A percentile compares a stretch with the other conserved stretches of the same genome.
phyloP scores from a whole-genome alignment of 2,113 vertebrate genomes.

The Ceratotherium simum region DNA sequence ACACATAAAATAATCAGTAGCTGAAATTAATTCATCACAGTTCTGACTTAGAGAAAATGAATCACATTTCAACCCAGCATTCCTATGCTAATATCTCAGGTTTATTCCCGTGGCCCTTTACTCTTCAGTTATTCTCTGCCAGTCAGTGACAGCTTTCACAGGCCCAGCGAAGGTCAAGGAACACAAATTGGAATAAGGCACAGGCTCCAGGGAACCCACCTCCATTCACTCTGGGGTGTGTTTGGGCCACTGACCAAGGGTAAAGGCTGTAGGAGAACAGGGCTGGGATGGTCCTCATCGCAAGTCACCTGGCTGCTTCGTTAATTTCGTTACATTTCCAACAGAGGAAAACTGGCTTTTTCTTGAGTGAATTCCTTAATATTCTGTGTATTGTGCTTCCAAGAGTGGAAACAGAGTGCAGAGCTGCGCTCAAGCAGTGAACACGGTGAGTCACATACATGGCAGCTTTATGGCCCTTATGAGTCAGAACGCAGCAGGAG shows the following conservation, averaged over 20 bases:
- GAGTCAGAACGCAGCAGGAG: background rate
- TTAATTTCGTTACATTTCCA: background rate
- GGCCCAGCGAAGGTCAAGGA: conserved; percentile 49
- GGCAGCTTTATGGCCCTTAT: background rate
- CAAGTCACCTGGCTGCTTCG: background rate
- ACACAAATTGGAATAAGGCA: background rate
- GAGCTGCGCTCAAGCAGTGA: background rate
- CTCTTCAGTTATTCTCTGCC: background rate
- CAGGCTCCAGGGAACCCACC: conserved; percentile 13
- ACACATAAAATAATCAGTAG: background rate
- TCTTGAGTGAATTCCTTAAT: conserved; percentile 1
- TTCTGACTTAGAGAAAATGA: conserved; percentile 44
- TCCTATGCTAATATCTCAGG: background rate
- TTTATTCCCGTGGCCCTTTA: background rate
- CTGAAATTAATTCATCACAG: conserved; percentile 45
- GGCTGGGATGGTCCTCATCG: background rate
- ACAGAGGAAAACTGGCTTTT: background rate
- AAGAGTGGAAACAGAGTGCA: conserved; percentile 18
- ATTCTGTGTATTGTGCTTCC: conserved; percentile 27
- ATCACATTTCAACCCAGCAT: background rate
- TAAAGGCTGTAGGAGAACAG: background rate
- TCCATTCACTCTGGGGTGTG: background rate
- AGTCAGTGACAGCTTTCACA: background rate
- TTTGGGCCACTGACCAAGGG: conserved; percentile 15
- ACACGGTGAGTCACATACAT: background rate